phyloP scores from a whole-genome alignment of 2,888 invertebrate genomes.

The Limnephilus lunatus region DNA sequence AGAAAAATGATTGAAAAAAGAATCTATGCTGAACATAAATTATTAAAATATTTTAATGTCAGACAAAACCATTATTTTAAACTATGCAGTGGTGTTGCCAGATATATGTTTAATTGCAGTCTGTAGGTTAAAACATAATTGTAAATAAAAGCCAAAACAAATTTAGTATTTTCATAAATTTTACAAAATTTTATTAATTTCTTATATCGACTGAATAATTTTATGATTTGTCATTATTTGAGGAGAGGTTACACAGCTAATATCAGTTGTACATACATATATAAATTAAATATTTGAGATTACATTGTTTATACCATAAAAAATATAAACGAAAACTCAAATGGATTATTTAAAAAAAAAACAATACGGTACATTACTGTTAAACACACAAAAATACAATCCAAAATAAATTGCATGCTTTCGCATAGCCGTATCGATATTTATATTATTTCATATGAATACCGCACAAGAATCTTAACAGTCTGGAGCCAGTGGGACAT shows the following conservation, averaged over 20 bases:
- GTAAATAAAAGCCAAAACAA: neutral
- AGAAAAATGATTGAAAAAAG: neutral
- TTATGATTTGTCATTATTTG: slow-evolving; percentile 44
- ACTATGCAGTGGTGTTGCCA: neutral
- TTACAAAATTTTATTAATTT: neutral
- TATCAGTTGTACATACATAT: neutral
- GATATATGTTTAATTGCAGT: neutral
- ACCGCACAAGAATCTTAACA: too few species aligned
- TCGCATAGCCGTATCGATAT: neutral
- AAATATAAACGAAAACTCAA: neutral
- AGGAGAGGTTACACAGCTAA: neutral
- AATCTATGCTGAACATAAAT: neutral
- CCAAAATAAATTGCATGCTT: neutral
- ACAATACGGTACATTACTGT: neutral
- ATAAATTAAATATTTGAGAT: neutral
- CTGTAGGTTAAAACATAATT: neutral
- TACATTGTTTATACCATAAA: neutral
- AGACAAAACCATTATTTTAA: neutral
- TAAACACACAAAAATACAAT: neutral
- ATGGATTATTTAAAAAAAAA: neutral
- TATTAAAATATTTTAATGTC: neutral
- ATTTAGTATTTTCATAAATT: neutral
- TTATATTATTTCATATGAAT: too few species aligned
- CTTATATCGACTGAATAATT: neutral
- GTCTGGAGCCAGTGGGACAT: too few species aligned